A percentile compares a stretch with the other conserved stretches of the same genome.
Evolutionary conservation across 1,140 invertebrate species (phyloP).

Genomic region (Drosophila yakuba): DNA sequence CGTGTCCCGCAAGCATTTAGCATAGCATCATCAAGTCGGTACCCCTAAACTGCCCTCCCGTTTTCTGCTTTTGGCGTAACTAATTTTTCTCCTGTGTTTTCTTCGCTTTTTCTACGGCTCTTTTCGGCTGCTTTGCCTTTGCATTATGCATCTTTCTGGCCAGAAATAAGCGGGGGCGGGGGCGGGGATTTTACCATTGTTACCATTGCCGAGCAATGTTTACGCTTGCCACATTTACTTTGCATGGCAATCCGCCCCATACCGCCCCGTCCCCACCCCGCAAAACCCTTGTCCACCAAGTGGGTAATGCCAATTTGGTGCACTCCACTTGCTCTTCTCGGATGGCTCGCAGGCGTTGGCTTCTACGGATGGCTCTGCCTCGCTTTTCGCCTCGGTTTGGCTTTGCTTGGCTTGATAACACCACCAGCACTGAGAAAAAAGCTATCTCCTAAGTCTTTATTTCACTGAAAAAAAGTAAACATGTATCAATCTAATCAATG

Average conservation of each 20-base stretch:
- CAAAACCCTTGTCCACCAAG: neutral
- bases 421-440: slow-evolving; percentile 2
- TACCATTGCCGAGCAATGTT: slow-evolving; percentile 68
- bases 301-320: slow-evolving; percentile 74
- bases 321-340: slow-evolving; percentile 58
- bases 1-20: slow-evolving; percentile 78
- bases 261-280: neutral
- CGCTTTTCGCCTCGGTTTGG: slow-evolving; percentile 18
- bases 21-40: slow-evolving; percentile 62
- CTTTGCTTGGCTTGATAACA: slow-evolving; percentile 18
- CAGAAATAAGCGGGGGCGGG: slow-evolving; percentile 11
- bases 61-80: slow-evolving; percentile 77
- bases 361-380: slow-evolving; percentile 30
- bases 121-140: slow-evolving; percentile 47
- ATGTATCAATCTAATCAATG: neutral
- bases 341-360: slow-evolving; percentile 73
- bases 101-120: slow-evolving; percentile 22
- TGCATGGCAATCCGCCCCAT: slow-evolving; percentile 59
- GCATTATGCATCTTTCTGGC: slow-evolving; percentile 71
- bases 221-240: slow-evolving; percentile 81
- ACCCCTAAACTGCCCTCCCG: slow-evolving; percentile 8
- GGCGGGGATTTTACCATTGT: slow-evolving; percentile 43
- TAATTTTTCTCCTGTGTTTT: slow-evolving; percentile 78
- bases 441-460: too few relatives aligned
- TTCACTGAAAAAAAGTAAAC: neutral